A percentile compares a stretch with the other conserved stretches of the same genome.
Conservation (phyloP, 2,888 invertebrate species). For the Lithosia quadra region DNA sequence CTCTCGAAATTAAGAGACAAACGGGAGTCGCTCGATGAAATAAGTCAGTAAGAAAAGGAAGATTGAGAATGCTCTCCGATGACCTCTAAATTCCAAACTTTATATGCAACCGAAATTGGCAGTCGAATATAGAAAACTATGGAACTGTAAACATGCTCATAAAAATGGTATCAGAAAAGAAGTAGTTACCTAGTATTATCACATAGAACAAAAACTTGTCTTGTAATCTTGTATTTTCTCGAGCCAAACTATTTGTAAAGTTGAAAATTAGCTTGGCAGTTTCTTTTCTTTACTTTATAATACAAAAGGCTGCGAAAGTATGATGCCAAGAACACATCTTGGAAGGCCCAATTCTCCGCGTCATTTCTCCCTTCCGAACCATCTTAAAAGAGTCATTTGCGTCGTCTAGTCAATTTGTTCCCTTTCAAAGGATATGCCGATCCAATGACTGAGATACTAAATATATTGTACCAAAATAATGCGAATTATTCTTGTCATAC, state of each 20-base stretch:
- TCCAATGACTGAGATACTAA: conserved; percentile 18
- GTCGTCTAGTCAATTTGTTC: conserved; percentile 55
- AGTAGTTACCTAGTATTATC: no score
- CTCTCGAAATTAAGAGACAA: no score
- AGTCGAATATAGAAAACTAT: not conserved
- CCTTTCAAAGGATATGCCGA: conserved; percentile 33
- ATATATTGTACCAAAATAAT: conserved; percentile 14
- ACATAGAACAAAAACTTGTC: no score
- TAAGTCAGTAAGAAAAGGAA: no score
- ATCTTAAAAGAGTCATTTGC: conserved; percentile 56
- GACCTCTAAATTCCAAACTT: no score
- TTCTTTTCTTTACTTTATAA: not conserved
- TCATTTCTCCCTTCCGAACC: conserved; percentile 52
- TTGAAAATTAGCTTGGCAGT: no score
- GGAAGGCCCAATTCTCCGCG: conserved; percentile 55
- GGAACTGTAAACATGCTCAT: no score
- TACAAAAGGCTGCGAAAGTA: conserved; percentile 19
- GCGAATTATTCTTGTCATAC: not conserved
- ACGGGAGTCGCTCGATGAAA: no score
- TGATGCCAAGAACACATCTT: conserved; percentile 54
- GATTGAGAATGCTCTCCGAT: not conserved
- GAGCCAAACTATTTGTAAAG: no score
- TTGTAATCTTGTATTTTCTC: no score
- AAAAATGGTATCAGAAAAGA: no score
- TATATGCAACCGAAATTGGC: no score